A percentile compares a stretch with the other conserved stretches of the same genome.
Evolutionary conservation across 1,140 invertebrate species (phyloP).

Genomic region (Apis florea): DNA sequence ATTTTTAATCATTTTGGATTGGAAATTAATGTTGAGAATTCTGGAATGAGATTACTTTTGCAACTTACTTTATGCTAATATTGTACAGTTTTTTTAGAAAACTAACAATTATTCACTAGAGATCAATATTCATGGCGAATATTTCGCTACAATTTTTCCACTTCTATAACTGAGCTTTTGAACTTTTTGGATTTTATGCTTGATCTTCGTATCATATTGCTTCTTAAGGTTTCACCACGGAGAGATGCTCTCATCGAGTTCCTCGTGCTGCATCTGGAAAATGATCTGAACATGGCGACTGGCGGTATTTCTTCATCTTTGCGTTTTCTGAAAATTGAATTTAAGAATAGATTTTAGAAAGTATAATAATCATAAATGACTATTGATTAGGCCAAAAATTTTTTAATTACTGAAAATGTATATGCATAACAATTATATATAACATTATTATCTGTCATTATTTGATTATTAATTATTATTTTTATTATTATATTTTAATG

Average conservation of each 20-base stretch:
- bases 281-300: conserved; percentile 68
- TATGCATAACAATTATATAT: too few relatives aligned
- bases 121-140: not conserved
- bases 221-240: conserved; percentile 84
- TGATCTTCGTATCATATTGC: conserved; percentile 83
- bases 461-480: too few relatives aligned
- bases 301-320: conserved; percentile 66
- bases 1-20: not conserved
- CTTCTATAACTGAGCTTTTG: conserved; percentile 52
- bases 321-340: conserved; percentile 60
- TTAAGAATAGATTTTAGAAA: not conserved
- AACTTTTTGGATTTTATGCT: conserved; percentile 68
- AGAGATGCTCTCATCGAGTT: conserved; percentile 82
- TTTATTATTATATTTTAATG: too few relatives aligned
- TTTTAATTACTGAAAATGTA: too few relatives aligned
- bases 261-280: conserved; percentile 73
- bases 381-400: too few relatives aligned
- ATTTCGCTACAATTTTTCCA: conserved; percentile 60
- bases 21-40: not conserved
- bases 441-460: too few relatives aligned
- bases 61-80: not conserved
- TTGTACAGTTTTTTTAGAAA: conserved; percentile 21
- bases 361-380: too few relatives aligned
- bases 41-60: not conserved
- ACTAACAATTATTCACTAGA: not conserved